phyloP scores from a whole-genome alignment of 2,888 invertebrate species.

The Hemithea aestivaria region DNA sequence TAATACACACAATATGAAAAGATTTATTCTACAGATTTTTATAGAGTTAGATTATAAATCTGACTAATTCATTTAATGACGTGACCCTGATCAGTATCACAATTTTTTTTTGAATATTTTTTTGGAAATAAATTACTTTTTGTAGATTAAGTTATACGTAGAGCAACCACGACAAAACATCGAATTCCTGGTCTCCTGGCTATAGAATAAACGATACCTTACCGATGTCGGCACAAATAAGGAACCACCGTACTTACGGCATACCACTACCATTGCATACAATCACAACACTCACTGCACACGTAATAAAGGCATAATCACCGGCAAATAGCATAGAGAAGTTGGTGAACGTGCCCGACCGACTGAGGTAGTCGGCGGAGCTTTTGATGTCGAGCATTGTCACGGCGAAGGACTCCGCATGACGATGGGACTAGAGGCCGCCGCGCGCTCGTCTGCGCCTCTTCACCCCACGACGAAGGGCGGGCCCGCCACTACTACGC shows the following conservation, averaged over 20 bases:
- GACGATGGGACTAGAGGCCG: conserved; percentile 34
- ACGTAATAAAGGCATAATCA: conserved; percentile 72
- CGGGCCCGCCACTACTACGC: conserved; percentile 44
- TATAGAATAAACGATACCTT: conserved; percentile 8
- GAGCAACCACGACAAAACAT: no score
- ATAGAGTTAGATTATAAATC: no score
- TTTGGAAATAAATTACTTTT: no score
- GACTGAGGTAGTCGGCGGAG: conserved; percentile 93
- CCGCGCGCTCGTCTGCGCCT: conserved; percentile 31
- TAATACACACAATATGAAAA: no score
- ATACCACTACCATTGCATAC: conserved; percentile 22
- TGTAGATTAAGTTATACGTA: no score
- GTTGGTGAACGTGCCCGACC: conserved; percentile 95
- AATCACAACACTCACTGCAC: conserved; percentile 21
- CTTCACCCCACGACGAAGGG: conserved; percentile 23
- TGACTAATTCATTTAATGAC: no score
- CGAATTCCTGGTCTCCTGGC: no score
- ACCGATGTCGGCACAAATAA: conserved; percentile 9
- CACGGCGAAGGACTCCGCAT: conserved; percentile 48
- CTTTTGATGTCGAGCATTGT: conserved; percentile 95
- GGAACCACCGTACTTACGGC: conserved; percentile 35
- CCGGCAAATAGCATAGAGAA: conserved; percentile 97
- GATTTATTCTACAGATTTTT: no score
- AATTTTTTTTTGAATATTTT: no score
- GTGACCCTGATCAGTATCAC: no score